phyloP scores from a whole-genome alignment of 1,140 invertebrate species.

The Alviniconcha marisindica region DNA sequence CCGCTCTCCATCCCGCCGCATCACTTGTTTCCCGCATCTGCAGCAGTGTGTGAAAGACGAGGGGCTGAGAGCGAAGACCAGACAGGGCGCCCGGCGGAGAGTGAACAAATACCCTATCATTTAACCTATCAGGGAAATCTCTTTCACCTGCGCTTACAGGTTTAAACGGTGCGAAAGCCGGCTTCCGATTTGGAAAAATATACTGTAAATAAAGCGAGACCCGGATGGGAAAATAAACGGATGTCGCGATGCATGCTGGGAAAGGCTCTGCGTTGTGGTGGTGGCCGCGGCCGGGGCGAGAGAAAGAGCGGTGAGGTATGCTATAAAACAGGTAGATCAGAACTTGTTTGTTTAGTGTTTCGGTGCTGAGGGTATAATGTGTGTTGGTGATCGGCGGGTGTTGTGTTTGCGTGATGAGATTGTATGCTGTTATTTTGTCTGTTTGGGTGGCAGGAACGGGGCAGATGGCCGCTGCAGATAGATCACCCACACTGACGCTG shows the following conservation, averaged over 20 bases:
- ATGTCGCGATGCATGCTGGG: background rate
- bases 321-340: no score
- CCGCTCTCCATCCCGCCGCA: background rate
- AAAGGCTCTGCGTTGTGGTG: no score
- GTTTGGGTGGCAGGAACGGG: no score
- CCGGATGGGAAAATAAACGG: conserved; percentile 29
- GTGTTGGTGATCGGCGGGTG: no score
- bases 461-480: no score
- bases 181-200: conserved; percentile 33
- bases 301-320: no score
- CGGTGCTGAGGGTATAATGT: no score
- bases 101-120: conserved; percentile 36
- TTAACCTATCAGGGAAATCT: conserved; percentile 40
- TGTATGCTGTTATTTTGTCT: no score
- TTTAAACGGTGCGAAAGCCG: background rate
- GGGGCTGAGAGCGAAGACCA: background rate
- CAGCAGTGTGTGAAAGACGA: background rate
- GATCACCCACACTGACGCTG: no score
- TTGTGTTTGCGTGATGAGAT: no score
- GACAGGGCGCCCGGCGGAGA: background rate
- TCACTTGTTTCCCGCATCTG: background rate
- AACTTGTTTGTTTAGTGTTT: no score
- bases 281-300: no score
- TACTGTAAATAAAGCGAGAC: conserved; percentile 29
- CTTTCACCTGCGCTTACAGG: conserved; percentile 33